Percentiles rank a stretch among this genome's conserved stretches.
Conservation (phyloP, 1,140 invertebrate species). For the Tribolium castaneum region DNA sequence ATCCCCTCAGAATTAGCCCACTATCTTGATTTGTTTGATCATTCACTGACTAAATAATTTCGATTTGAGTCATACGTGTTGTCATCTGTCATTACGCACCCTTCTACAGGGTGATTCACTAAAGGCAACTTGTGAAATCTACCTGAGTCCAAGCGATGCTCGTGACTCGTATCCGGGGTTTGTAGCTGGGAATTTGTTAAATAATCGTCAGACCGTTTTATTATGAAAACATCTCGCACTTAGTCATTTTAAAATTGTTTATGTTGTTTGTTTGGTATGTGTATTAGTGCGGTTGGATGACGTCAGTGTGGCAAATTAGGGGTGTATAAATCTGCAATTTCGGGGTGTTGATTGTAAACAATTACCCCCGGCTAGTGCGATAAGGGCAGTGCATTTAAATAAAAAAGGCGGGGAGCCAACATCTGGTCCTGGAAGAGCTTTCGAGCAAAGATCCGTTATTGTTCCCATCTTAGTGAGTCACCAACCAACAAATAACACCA, state of each 20-base stretch:
- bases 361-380: conserved; percentile 1
- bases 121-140: conserved; percentile 4
- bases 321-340: conserved; percentile 24
- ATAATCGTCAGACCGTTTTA: neutral
- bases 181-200: neutral
- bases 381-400: conserved; percentile 22
- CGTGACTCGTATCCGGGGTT: neutral
- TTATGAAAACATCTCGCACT: conserved; percentile 1
- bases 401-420: conserved; percentile 13
- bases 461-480: conserved; percentile 27
- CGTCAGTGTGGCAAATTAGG: conserved; percentile 4
- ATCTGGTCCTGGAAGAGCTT: conserved; percentile 28
- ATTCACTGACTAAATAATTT: conserved; percentile 6
- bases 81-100: conserved; percentile 16
- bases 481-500: conserved; percentile 15
- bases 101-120: conserved; percentile 26
- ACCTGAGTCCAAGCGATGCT: neutral
- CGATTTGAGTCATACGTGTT: conserved; percentile 7
- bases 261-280: conserved; percentile 7
- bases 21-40: neutral
- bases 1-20: neutral
- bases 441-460: conserved; percentile 27
- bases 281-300: conserved; percentile 2
- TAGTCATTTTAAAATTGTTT: conserved; percentile 3
- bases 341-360: conserved; percentile 27